phyloP scores from a whole-genome alignment of 2,113 vertebrate genomes.

The Caloenas nicobarica region DNA sequence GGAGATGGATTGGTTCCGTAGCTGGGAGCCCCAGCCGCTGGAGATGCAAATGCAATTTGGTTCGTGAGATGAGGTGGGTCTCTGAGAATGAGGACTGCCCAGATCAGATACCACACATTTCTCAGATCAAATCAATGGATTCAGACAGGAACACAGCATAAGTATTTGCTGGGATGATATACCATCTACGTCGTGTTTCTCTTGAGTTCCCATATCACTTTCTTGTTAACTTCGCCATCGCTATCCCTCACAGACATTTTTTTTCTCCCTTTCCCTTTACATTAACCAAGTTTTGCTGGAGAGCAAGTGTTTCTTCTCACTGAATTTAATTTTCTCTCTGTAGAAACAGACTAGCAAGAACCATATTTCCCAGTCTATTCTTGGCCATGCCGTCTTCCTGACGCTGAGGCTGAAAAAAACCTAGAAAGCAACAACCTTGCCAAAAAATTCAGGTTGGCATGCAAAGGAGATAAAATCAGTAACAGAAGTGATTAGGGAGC shows the following conservation, averaged over 20 bases:
- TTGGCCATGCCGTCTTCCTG: not conserved
- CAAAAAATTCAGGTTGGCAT: slow-evolving; percentile 4
- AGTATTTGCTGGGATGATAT: not conserved
- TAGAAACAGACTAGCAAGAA: not conserved
- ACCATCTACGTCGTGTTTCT: not conserved
- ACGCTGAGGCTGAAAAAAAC: slow-evolving; percentile 10
- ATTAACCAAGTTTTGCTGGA: not conserved
- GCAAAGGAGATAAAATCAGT: slow-evolving; percentile 31
- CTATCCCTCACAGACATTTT: not conserved
- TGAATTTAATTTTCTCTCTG: not conserved
- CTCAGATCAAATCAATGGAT: not conserved
- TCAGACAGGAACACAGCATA: not conserved
- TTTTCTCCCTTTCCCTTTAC: not conserved
- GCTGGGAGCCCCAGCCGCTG: not conserved
- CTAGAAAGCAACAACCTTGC: slow-evolving; percentile 12
- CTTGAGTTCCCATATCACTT: not conserved
- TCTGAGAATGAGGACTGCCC: not conserved
- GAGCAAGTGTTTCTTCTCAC: not conserved
- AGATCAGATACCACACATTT: not conserved
- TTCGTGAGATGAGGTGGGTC: not conserved
- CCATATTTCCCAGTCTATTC: not conserved
- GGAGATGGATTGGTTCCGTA: not conserved
- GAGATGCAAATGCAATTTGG: not conserved
- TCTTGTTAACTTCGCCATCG: not conserved
- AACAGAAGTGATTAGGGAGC: not conserved